These are phyloP conservation scores for Drosophila ercepeae DNA, from an alignment of 1,140 invertebrate genomes.

Conservation along the genomic window DNA sequence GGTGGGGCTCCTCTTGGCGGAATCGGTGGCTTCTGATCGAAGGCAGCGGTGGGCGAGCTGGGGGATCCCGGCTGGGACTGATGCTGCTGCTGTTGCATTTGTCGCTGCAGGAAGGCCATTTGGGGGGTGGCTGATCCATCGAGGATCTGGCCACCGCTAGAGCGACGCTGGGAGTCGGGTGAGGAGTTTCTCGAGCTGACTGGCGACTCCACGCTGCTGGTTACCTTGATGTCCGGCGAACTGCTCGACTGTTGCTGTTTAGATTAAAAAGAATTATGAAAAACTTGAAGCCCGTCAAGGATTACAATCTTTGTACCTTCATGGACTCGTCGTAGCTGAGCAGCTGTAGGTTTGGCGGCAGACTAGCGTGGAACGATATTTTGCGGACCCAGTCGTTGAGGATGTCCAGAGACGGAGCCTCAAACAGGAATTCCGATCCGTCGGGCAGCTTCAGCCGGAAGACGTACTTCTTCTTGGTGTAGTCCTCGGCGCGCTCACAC, in stretches of 20 bases:
- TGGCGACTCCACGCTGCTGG: conserved; percentile 75
- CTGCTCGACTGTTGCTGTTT: conserved; percentile 81
- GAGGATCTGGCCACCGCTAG: conserved; percentile 49
- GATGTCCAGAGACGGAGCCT: conserved; percentile 89
- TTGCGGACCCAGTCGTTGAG: conserved; percentile 98
- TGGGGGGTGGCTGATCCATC: conserved; percentile 70
- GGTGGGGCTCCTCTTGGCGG: conserved; percentile 85
- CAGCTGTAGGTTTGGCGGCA: conserved; percentile 94
- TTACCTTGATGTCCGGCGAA: conserved; percentile 81
- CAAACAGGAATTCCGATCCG: conserved; percentile 96
- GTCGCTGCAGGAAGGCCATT: conserved; percentile 83
- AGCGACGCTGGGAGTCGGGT: conserved; percentile 80
- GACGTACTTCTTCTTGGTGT: conserved; percentile 97
- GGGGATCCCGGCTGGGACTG: conserved; percentile 67
- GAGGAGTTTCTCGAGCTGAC: conserved; percentile 83
- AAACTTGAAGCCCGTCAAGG: neutral
- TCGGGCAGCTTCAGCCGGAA: conserved; percentile 95
- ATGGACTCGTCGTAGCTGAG: conserved; percentile 90
- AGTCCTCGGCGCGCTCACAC: conserved; percentile 94
- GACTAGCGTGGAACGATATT: conserved; percentile 95
- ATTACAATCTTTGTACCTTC: conserved; percentile 54
- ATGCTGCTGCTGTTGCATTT: conserved; percentile 78
- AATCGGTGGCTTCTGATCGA: conserved; percentile 85
- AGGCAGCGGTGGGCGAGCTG: conserved; percentile 72
- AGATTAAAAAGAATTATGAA: neutral